A percentile compares a stretch with the other conserved stretches of the same genome.
Conservation (phyloP, 2,113 vertebrate genomes). For the Halichoeres trimaculatus region DNA sequence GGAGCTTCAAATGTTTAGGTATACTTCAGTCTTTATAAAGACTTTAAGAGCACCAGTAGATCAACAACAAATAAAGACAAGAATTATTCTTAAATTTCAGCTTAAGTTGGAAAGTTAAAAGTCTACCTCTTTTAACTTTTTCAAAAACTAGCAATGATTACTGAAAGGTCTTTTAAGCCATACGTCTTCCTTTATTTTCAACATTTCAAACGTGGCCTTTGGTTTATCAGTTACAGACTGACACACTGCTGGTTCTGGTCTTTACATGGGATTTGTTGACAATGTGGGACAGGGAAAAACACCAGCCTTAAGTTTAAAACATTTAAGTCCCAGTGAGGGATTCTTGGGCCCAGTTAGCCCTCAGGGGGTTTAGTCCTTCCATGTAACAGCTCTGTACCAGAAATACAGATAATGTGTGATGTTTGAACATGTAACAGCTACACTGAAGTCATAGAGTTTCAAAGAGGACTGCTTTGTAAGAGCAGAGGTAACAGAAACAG, state of each 20-base stretch:
- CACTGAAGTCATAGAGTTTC: slow-evolving; percentile 62
- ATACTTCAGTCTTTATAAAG: too few relatives aligned
- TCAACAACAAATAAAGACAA: too few relatives aligned
- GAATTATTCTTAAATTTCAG: too few relatives aligned
- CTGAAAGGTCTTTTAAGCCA: too few relatives aligned
- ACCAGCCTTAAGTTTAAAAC: neutral
- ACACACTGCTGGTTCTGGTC: too few relatives aligned
- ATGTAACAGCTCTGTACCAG: neutral
- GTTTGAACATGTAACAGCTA: slow-evolving; percentile 60
- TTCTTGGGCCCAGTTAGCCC: too few relatives aligned
- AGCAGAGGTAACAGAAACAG: neutral
- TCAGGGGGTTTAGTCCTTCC: neutral
- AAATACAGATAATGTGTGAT: neutral
- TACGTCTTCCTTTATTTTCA: too few relatives aligned
- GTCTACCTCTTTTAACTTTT: too few relatives aligned
- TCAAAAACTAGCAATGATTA: neutral
- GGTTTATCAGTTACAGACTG: neutral
- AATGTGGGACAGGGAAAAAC: neutral
- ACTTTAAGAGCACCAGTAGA: too few relatives aligned
- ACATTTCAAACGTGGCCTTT: too few relatives aligned
- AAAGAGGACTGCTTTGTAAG: slow-evolving; percentile 66
- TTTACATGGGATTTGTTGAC: neutral
- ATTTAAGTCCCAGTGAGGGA: neutral
- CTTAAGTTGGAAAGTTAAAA: too few relatives aligned
- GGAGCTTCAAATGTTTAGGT: too few relatives aligned